Evolutionary conservation across 2,888 invertebrate genomes (phyloP).

Genomic region (Andrena flavipes): DNA sequence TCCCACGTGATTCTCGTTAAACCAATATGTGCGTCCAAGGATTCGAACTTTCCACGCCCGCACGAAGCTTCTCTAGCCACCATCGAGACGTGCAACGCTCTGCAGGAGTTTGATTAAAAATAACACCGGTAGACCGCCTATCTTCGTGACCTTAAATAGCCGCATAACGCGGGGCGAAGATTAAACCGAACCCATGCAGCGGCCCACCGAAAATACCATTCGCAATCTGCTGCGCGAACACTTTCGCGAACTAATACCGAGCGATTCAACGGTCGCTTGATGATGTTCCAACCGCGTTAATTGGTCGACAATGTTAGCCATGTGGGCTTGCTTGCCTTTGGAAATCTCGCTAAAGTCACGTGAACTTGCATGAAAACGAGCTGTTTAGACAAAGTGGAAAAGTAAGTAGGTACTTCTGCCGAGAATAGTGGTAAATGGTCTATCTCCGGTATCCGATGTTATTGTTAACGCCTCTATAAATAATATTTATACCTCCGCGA

Average conservation of each 20-base stretch:
- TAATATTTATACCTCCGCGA: too few relatives aligned
- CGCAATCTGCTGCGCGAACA: slow-evolving; percentile 25
- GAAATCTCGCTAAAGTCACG: slow-evolving; percentile 10
- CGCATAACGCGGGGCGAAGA: slow-evolving; percentile 45
- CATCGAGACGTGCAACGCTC: slow-evolving; percentile 12
- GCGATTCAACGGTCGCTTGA: slow-evolving; percentile 20
- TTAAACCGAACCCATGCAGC: slow-evolving; percentile 41
- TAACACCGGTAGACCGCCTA: slow-evolving; percentile 28
- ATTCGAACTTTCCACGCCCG: slow-evolving; percentile 32
- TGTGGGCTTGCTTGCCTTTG: neutral
- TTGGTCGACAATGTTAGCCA: slow-evolving; percentile 21
- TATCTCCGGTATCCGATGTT: too few relatives aligned
- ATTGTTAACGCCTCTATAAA: too few relatives aligned
- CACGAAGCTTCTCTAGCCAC: too few relatives aligned
- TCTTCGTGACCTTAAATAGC: slow-evolving; percentile 40
- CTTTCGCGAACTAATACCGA: slow-evolving; percentile 27
- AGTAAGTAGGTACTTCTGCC: too few relatives aligned
- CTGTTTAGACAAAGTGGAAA: neutral
- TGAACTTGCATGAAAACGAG: slow-evolving; percentile 19
- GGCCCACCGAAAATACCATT: slow-evolving; percentile 42
- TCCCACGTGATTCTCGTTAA: slow-evolving; percentile 23
- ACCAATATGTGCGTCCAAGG: slow-evolving; percentile 31
- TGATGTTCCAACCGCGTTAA: slow-evolving; percentile 33
- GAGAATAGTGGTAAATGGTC: too few relatives aligned
- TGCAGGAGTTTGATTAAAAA: slow-evolving; percentile 61